These are phyloP conservation scores for Megalurothrips usitatus DNA, from an alignment of 2,888 invertebrate species.

Conservation along the genomic window DNA sequence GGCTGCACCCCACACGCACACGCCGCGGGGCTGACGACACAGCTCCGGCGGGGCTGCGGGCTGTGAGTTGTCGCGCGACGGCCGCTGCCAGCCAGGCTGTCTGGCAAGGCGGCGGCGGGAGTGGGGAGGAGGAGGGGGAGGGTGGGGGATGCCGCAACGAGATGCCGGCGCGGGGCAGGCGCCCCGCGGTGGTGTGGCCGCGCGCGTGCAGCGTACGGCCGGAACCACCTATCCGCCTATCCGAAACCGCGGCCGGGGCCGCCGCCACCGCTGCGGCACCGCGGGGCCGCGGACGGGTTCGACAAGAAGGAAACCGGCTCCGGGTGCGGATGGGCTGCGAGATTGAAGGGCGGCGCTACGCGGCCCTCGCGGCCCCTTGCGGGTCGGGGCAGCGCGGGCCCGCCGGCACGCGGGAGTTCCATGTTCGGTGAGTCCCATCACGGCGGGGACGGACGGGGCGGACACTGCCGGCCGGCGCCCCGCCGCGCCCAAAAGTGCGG, in stretches of 20 bases:
- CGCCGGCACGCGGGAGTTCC: not conserved
- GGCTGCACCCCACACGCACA: too few species aligned
- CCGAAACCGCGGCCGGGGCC: not conserved
- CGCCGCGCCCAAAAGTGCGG: not conserved
- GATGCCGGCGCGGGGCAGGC: too few species aligned
- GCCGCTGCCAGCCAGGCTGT: too few species aligned
- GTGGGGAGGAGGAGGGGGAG: too few species aligned
- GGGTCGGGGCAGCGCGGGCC: not conserved
- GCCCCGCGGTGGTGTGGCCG: too few species aligned
- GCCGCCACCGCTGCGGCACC: not conserved
- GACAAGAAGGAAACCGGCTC: slow-evolving; percentile 2
- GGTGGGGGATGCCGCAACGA: too few species aligned
- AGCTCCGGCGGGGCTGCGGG: not conserved
- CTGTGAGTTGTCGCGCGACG: not conserved
- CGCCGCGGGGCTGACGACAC: too few species aligned
- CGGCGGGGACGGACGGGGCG: not conserved
- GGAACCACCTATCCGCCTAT: not conserved
- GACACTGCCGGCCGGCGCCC: too few species aligned
- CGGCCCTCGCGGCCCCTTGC: not conserved
- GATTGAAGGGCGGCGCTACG: not conserved
- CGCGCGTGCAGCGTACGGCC: not conserved
- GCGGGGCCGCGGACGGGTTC: not conserved
- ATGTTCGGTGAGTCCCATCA: slow-evolving; percentile 13
- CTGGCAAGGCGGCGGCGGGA: too few species aligned
- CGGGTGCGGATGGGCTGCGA: not conserved